phyloP scores from a whole-genome alignment of 1,140 invertebrate species.

The Ridgeia piscesae region DNA sequence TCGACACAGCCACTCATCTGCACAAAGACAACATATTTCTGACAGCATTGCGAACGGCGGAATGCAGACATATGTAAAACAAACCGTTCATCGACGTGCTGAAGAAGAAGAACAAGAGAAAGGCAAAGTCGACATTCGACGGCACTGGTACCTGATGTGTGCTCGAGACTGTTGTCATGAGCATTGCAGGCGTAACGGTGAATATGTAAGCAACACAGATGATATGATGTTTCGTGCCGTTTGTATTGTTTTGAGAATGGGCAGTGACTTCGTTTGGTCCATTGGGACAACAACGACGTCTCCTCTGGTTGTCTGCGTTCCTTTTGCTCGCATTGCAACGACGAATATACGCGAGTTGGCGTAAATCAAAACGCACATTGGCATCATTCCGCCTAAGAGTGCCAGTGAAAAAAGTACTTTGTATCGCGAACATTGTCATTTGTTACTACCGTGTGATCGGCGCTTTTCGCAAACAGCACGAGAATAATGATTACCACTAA shows the following conservation, averaged over 20 bases:
- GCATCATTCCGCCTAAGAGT: not conserved
- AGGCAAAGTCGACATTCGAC: not conserved
- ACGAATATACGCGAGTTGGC: not conserved
- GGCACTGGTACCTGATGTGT: not conserved
- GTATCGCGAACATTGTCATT: too few species aligned
- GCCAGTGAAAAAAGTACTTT: not conserved
- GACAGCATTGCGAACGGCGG: not conserved
- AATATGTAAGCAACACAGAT: not conserved
- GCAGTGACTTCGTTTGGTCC: not conserved
- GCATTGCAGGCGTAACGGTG: not conserved
- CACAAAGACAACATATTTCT: not conserved
- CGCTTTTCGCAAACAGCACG: too few species aligned
- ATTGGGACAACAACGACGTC: not conserved
- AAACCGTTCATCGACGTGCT: not conserved
- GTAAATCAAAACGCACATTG: not conserved
- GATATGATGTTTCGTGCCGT: not conserved
- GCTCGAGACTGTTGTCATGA: not conserved
- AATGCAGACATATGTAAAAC: not conserved
- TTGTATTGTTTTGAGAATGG: not conserved
- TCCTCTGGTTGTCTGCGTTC: not conserved
- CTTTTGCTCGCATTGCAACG: not conserved
- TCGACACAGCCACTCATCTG: not conserved
- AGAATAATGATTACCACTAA: too few species aligned
- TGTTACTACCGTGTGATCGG: too few species aligned
- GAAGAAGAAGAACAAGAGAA: not conserved